Evolutionary conservation across 2,888 invertebrate species (phyloP).

Genomic region (Phengaris arion): DNA sequence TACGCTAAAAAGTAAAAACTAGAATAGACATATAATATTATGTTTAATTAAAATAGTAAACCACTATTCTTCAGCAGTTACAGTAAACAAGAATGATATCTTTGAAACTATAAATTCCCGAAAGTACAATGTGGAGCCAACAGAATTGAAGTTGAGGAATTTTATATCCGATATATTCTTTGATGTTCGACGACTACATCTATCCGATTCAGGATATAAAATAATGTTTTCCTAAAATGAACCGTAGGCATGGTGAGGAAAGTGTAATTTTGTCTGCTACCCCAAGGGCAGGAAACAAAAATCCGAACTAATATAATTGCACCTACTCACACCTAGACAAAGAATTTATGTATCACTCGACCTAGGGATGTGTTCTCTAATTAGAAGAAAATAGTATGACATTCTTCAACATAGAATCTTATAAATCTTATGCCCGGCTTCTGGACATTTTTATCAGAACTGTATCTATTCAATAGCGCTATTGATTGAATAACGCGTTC

Average conservation of each 20-base stretch:
- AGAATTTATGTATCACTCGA: too few relatives aligned
- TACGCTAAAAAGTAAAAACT: too few relatives aligned
- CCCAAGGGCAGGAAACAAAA: not conserved
- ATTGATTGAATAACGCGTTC: too few relatives aligned
- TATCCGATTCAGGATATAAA: not conserved
- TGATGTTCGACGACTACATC: slow-evolving; percentile 4
- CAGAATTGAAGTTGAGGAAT: slow-evolving; percentile 4
- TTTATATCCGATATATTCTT: slow-evolving; percentile 10
- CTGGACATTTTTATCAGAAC: too few relatives aligned
- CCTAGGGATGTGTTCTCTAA: too few relatives aligned
- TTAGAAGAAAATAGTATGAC: too few relatives aligned
- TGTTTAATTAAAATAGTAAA: not conserved
- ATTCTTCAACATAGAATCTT: too few relatives aligned
- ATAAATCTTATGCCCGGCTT: too few relatives aligned
- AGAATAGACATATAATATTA: not conserved
- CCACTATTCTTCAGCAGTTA: not conserved
- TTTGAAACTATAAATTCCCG: not conserved
- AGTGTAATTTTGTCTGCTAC: not conserved
- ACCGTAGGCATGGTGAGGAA: not conserved
- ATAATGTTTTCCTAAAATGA: not conserved
- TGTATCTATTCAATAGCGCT: too few relatives aligned
- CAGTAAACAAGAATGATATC: not conserved
- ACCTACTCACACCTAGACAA: not conserved
- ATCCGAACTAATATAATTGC: not conserved
- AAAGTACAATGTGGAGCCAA: slow-evolving; percentile 2